Percentiles rank a stretch among this genome's conserved stretches.
These are phyloP conservation scores for Brachyopa scutellaris DNA, from an alignment of 2,888 invertebrate genomes.

Conservation along the genomic window DNA sequence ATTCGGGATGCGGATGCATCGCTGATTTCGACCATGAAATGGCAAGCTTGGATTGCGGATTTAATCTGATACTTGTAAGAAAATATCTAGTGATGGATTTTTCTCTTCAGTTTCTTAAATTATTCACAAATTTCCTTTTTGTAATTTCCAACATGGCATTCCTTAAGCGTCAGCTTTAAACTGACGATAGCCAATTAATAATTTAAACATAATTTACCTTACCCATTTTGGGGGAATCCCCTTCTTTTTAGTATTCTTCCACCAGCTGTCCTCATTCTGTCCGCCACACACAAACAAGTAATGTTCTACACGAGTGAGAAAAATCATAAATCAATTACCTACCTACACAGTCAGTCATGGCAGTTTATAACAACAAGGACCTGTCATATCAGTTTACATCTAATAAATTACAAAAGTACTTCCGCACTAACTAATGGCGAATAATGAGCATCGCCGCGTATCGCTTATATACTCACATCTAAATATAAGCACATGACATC, in stretches of 20 bases:
- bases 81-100: too few relatives aligned
- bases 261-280: conserved; percentile 4
- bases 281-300: neutral
- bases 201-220: neutral
- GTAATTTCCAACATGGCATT: too few relatives aligned
- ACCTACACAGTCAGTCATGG: conserved; percentile 9
- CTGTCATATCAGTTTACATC: conserved; percentile 72
- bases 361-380: conserved; percentile 64
- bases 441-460: conserved; percentile 50
- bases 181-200: too few relatives aligned
- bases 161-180: too few relatives aligned
- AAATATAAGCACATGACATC: conserved; percentile 25
- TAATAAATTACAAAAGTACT: conserved; percentile 67
- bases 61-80: too few relatives aligned
- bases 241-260: too few relatives aligned
- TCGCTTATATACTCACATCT: neutral
- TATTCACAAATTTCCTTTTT: too few relatives aligned
- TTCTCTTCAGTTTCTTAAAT: too few relatives aligned
- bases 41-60: too few relatives aligned
- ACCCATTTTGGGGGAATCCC: too few relatives aligned
- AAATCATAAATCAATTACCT: conserved; percentile 69
- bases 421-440: conserved; percentile 44
- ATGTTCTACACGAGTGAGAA: neutral
- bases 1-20: too few relatives aligned
- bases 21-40: too few relatives aligned